Base-by-base conservation (phyloP, 2,797 vertebrate genomes). In the Calcarius lapponicus region DNA sequence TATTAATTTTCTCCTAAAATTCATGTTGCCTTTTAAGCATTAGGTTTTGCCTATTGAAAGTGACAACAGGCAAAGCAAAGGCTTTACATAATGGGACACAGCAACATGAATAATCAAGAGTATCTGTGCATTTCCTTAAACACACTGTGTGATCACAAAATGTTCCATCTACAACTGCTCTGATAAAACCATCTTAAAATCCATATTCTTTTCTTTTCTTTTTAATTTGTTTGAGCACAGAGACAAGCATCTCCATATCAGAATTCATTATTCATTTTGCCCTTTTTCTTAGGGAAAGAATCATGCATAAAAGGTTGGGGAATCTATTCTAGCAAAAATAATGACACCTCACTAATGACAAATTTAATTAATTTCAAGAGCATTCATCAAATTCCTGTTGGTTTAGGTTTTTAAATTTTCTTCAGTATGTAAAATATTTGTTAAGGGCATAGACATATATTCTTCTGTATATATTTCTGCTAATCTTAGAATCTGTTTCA, bases 401-500 rank as follows among this genome's bases (percentile, higher is more conserved):
- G 2, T 13, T 38, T 62, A n/a, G 3, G 5, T 38, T 50, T 86
- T 85, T 53, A 31, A 48, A 10, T 47, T 85, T 88, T 92, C 70
- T 88, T 83, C 26, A 48, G 36, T 38, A 73, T 20, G 38, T 64
- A 65, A 97, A 94, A 29, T 86, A 58, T 80, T 94, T 88, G 29
- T 86, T 88, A 75, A 84, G 48, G 64, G 38, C 38, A 74, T 15
- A 86, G 58, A 61, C 24, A 15, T 89, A 38, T 78, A 29, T 78
- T 81, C 92, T 97, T 94, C 14, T 89, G 40, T 79, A 32, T 73
- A 32, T 73, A 81, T 95, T 97, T 94, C 62, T 88, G 66, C 86
- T 95, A 90, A 84, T 91, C 66, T 94, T 94, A 95, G 70, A 89
- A 96, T 81, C 42, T 86, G 34, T 94, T 94, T 92, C 80, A 79